Evolutionary conservation across 2,888 invertebrate genomes (phyloP).

Genomic region (Pseudococcus viburni): DNA sequence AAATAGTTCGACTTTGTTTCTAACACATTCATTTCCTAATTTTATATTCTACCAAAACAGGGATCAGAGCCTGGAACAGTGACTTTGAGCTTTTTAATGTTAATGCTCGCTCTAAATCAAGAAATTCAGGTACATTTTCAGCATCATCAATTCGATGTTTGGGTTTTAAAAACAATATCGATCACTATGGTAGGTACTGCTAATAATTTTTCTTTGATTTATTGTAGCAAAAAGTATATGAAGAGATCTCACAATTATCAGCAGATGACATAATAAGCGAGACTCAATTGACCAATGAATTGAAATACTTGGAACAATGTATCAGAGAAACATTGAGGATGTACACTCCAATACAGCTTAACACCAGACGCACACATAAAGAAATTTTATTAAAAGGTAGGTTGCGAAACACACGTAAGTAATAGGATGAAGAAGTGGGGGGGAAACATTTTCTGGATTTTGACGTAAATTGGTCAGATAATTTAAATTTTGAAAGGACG

Average conservation of each 20-base stretch:
- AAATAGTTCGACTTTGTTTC: neutral
- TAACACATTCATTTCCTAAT: neutral
- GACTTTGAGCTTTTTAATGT: neutral
- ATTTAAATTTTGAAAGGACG: no score
- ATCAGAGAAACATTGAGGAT: conserved; percentile 2
- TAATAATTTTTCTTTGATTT: neutral
- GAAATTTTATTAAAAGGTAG: neutral
- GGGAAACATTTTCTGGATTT: no score
- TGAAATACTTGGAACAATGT: conserved; percentile 10
- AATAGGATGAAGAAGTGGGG: no score
- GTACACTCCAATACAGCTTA: neutral
- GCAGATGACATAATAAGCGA: neutral
- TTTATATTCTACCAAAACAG: neutral
- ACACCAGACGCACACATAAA: neutral
- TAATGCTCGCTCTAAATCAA: neutral
- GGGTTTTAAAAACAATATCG: no score
- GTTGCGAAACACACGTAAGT: no score
- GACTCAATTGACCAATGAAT: neutral
- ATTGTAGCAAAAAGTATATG: neutral
- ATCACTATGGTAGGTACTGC: neutral
- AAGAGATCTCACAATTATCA: neutral
- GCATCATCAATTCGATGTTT: neutral
- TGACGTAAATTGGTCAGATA: no score
- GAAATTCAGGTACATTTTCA: neutral
- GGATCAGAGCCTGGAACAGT: neutral